Evolutionary conservation across 2,888 invertebrate genomes (phyloP).

Genomic region (Anoncus sp.): DNA sequence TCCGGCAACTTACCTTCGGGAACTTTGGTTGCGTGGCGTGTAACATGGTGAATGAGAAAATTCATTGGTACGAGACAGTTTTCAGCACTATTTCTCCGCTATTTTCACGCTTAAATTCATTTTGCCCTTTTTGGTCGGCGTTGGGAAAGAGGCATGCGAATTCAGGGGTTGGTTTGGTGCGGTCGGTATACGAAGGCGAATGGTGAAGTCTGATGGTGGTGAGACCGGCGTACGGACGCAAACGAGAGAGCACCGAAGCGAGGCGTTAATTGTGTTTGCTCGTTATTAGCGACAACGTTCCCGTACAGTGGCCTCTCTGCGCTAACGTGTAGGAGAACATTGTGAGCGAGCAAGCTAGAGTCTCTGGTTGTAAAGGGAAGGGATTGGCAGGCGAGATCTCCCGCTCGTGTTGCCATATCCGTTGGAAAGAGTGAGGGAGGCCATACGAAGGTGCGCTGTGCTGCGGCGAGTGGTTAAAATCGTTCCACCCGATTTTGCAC

Average conservation of each 20-base stretch:
- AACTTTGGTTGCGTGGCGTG: not conserved
- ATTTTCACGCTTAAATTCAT: constrained; percentile 40
- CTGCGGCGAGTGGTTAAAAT: constrained; percentile 59
- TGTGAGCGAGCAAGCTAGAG: constrained; percentile 41
- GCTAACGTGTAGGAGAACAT: constrained; percentile 36
- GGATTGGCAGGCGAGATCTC: not conserved
- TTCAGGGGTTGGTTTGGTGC: constrained; percentile 8
- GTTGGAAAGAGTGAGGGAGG: constrained; percentile 45
- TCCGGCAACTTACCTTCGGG: not conserved
- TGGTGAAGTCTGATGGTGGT: constrained; percentile 10
- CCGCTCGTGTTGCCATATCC: constrained; percentile 15
- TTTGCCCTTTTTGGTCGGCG: constrained; percentile 32
- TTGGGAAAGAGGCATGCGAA: constrained; percentile 20
- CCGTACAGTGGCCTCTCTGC: not conserved
- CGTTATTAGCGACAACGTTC: constrained; percentile 64
- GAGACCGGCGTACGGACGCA: constrained; percentile 17
- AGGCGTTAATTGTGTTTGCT: constrained; percentile 69
- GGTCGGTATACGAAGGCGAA: constrained; percentile 20
- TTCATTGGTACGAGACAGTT: constrained; percentile 7
- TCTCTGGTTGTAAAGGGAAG: constrained; percentile 4
- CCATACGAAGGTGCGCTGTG: constrained; percentile 9
- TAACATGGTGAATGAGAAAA: not conserved
- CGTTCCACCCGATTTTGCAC: constrained; percentile 62
- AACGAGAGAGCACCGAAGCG: constrained; percentile 49
- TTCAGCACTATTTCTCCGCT: constrained; percentile 1